Evolutionary conservation across 2,888 invertebrate genomes (phyloP).

Genomic region (Koerneria pararmatus): DNA sequence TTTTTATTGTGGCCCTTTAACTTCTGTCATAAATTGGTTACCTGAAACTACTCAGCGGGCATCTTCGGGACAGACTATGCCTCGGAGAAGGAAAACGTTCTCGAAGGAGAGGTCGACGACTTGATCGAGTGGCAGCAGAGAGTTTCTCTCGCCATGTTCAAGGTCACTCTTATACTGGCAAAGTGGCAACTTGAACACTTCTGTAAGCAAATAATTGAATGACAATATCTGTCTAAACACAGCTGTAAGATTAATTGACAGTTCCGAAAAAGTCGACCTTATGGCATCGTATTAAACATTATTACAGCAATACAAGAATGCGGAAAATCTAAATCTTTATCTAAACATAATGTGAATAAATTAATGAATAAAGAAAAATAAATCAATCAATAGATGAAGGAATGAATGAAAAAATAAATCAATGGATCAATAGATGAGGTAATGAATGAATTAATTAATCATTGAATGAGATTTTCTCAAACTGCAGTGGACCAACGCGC

Average conservation of each 20-base stretch:
- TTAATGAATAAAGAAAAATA: background rate
- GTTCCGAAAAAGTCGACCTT: no score
- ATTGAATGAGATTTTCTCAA: background rate
- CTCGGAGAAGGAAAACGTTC: slow-evolving; percentile 63
- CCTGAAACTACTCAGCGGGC: slow-evolving; percentile 57
- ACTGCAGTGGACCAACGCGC: slow-evolving; percentile 9
- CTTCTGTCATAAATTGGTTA: background rate
- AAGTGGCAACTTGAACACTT: slow-evolving; percentile 57
- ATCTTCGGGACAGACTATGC: slow-evolving; percentile 66
- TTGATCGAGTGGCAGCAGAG: slow-evolving; percentile 63
- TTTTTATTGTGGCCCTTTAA: slow-evolving; percentile 17
- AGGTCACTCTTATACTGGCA: slow-evolving; percentile 38
- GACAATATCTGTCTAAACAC: no score
- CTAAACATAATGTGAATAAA: background rate
- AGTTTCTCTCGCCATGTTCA: slow-evolving; percentile 64
- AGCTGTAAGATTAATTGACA: no score
- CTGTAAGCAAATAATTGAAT: slow-evolving; percentile 59
- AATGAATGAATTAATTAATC: background rate
- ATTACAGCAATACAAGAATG: no score
- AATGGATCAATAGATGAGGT: slow-evolving; percentile 52
- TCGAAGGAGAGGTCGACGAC: slow-evolving; percentile 64
- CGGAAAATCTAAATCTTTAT: no score
- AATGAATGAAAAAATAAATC: no score
- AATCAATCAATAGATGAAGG: slow-evolving; percentile 1
- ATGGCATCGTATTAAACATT: no score